phyloP scores from a whole-genome alignment of 2,888 invertebrate genomes.

The Timandra comae region DNA sequence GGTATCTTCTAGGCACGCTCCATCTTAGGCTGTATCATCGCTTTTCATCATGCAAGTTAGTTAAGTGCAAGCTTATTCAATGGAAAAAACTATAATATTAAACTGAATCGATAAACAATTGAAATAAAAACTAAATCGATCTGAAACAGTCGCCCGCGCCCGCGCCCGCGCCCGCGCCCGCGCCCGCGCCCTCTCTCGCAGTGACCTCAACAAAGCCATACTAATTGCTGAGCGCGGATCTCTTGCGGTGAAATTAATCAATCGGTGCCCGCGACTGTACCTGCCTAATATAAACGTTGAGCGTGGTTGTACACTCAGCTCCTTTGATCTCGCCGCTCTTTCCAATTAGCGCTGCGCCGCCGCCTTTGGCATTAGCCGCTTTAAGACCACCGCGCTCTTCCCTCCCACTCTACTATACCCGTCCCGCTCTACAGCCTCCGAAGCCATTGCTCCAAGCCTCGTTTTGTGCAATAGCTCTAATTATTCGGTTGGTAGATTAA shows the following conservation, averaged over 20 bases:
- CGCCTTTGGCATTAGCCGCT: constrained; percentile 72
- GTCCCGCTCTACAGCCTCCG: constrained; percentile 30
- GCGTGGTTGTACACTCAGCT: constrained; percentile 47
- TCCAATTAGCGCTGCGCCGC: constrained; percentile 72
- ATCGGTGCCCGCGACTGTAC: constrained; percentile 48
- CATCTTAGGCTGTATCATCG: too few species aligned
- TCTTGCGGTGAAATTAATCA: constrained; percentile 69
- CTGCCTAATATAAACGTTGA: constrained; percentile 71
- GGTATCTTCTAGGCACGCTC: too few species aligned
- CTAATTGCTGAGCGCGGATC: constrained; percentile 68
- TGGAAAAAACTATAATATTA: too few species aligned
- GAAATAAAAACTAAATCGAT: too few species aligned
- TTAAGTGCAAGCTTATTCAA: too few species aligned
- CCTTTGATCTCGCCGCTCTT: constrained; percentile 66
- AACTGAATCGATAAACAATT: too few species aligned
- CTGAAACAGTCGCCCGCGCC: too few species aligned
- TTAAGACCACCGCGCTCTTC: constrained; percentile 42
- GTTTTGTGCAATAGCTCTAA: neutral
- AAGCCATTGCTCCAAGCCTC: constrained; percentile 2
- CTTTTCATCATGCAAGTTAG: too few species aligned
- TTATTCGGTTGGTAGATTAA: neutral
- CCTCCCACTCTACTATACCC: constrained; percentile 29
- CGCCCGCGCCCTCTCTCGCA: too few species aligned
- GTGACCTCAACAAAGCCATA: constrained; percentile 50
- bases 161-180: too few species aligned